phyloP scores from a whole-genome alignment of 1,140 invertebrate species.

The Drosophila teissieri region DNA sequence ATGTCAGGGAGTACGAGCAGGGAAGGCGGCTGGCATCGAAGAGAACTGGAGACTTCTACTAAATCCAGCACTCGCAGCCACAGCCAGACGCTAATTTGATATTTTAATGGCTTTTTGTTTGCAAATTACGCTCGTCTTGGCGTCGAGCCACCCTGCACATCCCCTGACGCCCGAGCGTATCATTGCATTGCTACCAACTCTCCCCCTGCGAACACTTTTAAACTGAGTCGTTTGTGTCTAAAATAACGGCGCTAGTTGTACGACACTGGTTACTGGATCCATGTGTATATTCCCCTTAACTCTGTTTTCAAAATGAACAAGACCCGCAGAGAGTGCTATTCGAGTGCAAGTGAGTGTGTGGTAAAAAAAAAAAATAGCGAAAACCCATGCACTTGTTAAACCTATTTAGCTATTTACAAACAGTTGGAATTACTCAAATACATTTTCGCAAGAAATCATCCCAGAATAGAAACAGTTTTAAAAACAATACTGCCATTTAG shows the following conservation, averaged over 20 bases:
- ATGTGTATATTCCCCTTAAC: constrained; percentile 11
- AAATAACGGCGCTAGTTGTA: constrained; percentile 65
- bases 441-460: neutral
- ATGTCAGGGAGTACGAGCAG: neutral
- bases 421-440: neutral
- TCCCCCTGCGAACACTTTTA: neutral
- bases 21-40: constrained; percentile 12
- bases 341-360: constrained; percentile 6
- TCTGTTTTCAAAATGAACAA: constrained; percentile 23
- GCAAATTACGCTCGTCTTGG: constrained; percentile 66
- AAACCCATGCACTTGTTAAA: neutral
- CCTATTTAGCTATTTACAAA: neutral
- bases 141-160: constrained; percentile 22
- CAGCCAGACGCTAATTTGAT: constrained; percentile 79
- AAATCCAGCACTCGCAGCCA: constrained; percentile 56
- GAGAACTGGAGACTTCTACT: constrained; percentile 66
- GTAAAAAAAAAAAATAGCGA: neutral
- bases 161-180: neutral
- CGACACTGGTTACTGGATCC: constrained; percentile 28
- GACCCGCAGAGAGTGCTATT: constrained; percentile 10
- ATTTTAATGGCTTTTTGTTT: constrained; percentile 82
- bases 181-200: neutral
- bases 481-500: no score
- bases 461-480: no score
- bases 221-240: constrained; percentile 44